A percentile compares a stretch with the other conserved stretches of the same genome.
Conservation (phyloP, 2,113 vertebrate genomes). For the Sterna hirundo region DNA sequence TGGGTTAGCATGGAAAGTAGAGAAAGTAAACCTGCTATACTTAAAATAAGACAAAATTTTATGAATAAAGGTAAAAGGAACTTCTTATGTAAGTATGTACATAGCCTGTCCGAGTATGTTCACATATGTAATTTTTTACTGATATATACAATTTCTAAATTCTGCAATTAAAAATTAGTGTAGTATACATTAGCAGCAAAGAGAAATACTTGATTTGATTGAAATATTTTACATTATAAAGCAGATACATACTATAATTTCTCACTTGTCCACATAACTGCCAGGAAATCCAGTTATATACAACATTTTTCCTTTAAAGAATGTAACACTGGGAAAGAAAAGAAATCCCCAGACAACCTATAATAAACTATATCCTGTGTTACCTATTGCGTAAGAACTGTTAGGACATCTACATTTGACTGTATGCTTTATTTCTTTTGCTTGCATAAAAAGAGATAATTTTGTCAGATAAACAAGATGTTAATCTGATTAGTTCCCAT, state of each 20-base stretch:
- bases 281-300: background rate
- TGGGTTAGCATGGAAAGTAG: background rate
- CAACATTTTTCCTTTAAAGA: background rate
- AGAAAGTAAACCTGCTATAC: background rate
- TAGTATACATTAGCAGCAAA: background rate
- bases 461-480: conserved; percentile 60
- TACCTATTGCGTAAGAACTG: background rate
- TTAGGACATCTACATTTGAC: background rate
- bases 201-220: background rate
- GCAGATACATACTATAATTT: background rate
- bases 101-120: background rate
- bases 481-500: conserved; percentile 60
- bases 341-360: background rate
- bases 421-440: conserved; percentile 53
- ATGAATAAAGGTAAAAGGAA: background rate
- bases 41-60: background rate
- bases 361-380: background rate
- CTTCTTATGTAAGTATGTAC: background rate
- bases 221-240: background rate
- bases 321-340: background rate
- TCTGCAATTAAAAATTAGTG: background rate
- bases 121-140: background rate
- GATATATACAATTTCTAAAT: background rate
- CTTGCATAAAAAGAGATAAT: conserved; percentile 40
- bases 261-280: background rate